Percentiles rank a stretch among this genome's conserved stretches.
These are phyloP conservation scores for Ciconia nigra DNA, from an alignment of 2,797 vertebrate species.

Conservation along the genomic window DNA sequence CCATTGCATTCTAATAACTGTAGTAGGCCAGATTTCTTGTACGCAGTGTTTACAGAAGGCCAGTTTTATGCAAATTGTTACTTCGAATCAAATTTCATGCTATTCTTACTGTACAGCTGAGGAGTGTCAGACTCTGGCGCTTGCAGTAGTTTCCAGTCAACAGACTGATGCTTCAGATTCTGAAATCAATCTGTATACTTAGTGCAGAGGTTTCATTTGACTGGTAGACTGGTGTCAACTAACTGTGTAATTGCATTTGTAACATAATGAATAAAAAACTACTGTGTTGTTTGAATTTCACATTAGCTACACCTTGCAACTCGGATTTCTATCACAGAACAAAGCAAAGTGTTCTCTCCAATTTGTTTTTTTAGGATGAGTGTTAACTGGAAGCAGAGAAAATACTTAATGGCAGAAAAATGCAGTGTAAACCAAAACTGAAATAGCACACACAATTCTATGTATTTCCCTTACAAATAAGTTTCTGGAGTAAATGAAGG, in stretches of 20 bases:
- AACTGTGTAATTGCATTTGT: constrained; percentile 1
- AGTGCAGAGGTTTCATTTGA: not conserved
- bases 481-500: not conserved
- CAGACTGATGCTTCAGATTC: not conserved
- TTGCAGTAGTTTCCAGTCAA: not conserved
- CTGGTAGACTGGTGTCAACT: not conserved
- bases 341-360: not conserved
- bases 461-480: not conserved
- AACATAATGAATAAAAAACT: constrained; percentile 5
- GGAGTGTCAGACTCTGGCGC: not conserved
- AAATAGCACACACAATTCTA: not conserved
- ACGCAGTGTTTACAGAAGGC: constrained; percentile 54
- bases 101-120: not conserved
- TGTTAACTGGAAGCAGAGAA: constrained; percentile 23
- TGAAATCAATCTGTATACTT: constrained; percentile 13
- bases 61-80: not conserved
- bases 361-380: not conserved
- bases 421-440: not conserved
- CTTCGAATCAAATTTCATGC: not conserved
- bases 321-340: not conserved
- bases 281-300: not conserved
- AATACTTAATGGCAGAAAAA: constrained; percentile 18
- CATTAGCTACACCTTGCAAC: constrained; percentile 2
- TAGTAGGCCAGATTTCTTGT: not conserved
- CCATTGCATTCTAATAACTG: not conserved